Base-by-base conservation (phyloP, 2,888 invertebrate species). In the Lasioglossum zephyrum region DNA sequence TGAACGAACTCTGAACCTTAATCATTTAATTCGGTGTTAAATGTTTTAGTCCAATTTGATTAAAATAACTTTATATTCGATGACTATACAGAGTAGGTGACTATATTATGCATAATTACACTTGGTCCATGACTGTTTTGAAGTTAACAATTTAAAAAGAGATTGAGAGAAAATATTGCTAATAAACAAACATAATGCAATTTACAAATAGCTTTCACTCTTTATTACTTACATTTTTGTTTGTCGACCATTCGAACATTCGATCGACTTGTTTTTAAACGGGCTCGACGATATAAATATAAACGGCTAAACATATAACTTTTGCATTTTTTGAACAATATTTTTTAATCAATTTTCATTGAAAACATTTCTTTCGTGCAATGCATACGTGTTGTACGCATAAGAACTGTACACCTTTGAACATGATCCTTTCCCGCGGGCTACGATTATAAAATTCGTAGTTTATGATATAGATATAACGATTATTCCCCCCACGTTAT, bases 31-130 rank as follows among this genome's bases (percentile, higher is more conserved):
- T 44, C 53, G 26, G 44, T 82, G 66, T 73, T 18, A 78, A 81
- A 73, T 76, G 63, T 31, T 47, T 69, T 0, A 76, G 60, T 60
- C 26, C 1, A 60, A 26, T 60, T 60, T 47, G n/a, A 53, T 66
- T 57, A 36, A 26, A 53, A 73, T 69, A 73, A 79, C 69, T 66
- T 78, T 53, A 4, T 79, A 73, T 49, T 79, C 44, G 22, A 69
- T 6, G 4, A 31, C 31, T 31, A 31, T 31, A 31, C 31, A 31
- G 31, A 31, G 31, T 31, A 31, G 36, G 6, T 36, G 16, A 66
- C 36, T 36, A 36, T 36, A 36, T 66, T 22, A 66, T 36, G 8
- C 18, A 36, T 18, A 36, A 31, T 31, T 31, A 63, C 31, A 31
- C 16, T 63, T 63, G 6, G 31, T 39, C 69, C 11, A 69, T 39